Conservation (phyloP, 2,888 invertebrate species). For the Polymixis lichenea region DNA sequence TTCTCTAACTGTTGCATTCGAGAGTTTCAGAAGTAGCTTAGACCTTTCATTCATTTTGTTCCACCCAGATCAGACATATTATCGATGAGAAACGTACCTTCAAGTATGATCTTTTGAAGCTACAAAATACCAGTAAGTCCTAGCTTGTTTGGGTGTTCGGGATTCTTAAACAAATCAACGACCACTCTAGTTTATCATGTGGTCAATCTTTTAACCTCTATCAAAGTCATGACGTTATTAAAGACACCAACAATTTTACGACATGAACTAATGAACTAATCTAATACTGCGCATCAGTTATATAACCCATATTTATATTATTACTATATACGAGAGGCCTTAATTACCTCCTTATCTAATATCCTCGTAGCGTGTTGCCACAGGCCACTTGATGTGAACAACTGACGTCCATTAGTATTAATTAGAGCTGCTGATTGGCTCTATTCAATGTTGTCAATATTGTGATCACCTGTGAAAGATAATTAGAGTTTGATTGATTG, state of each 20-base stretch:
- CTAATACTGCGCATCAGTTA: constrained; percentile 33
- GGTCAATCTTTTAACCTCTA: neutral
- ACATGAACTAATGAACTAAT: constrained; percentile 25
- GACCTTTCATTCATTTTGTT: neutral
- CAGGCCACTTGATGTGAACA: constrained; percentile 53
- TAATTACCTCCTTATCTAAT: constrained; percentile 53
- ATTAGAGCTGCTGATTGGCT: constrained; percentile 66
- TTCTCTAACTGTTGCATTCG: neutral
- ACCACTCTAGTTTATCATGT: too few species aligned
- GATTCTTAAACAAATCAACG: neutral
- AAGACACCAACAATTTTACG: neutral
- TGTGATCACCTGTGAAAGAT: constrained; percentile 59
- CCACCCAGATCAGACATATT: neutral
- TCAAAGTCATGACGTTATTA: neutral
- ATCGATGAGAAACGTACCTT: neutral
- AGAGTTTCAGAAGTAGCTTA: neutral
- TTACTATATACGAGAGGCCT: constrained; percentile 21
- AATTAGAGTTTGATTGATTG: constrained; percentile 62
- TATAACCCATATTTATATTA: constrained; percentile 38
- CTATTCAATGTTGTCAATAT: constrained; percentile 66
- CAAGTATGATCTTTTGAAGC: neutral
- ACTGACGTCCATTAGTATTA: constrained; percentile 66
- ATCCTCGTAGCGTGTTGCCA: constrained; percentile 40
- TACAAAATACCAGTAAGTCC: neutral
- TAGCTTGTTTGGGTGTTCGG: neutral